Evolutionary conservation across 2,113 vertebrate species (phyloP).

Genomic region (Equus quagga): DNA sequence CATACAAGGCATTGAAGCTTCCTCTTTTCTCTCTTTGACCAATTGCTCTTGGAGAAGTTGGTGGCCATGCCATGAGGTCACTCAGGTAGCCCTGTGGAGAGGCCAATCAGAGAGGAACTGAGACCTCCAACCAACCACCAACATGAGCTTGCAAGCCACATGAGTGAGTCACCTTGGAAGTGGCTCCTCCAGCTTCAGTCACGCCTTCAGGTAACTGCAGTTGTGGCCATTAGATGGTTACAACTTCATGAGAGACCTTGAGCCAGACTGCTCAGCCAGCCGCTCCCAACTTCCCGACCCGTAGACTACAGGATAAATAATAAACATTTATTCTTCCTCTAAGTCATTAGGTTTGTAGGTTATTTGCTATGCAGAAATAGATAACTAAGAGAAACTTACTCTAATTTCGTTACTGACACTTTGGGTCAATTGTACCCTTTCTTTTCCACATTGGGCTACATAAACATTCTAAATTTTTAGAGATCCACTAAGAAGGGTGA

Average conservation of each 20-base stretch:
- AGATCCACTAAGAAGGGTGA: not conserved
- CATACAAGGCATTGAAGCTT: not conserved
- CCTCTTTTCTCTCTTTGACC: not conserved
- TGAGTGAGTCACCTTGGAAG: not conserved
- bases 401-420: not conserved
- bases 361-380: not conserved
- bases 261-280: not conserved
- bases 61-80: not conserved
- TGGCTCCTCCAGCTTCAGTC: no score
- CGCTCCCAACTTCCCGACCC: not conserved
- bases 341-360: not conserved
- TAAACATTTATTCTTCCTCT: not conserved
- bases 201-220: not conserved
- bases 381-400: not conserved
- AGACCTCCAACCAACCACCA: not conserved
- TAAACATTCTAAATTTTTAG: not conserved
- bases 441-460: not conserved
- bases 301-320: not conserved
- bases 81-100: not conserved
- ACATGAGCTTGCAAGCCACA: no score
- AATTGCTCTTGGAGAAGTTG: not conserved
- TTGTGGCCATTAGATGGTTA: not conserved
- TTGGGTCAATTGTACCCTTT: not conserved
- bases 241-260: not conserved
- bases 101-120: not conserved